Evolutionary conservation across 2,113 vertebrate genomes (phyloP).

Genomic region (Paradoxurus hermaphroditus): DNA sequence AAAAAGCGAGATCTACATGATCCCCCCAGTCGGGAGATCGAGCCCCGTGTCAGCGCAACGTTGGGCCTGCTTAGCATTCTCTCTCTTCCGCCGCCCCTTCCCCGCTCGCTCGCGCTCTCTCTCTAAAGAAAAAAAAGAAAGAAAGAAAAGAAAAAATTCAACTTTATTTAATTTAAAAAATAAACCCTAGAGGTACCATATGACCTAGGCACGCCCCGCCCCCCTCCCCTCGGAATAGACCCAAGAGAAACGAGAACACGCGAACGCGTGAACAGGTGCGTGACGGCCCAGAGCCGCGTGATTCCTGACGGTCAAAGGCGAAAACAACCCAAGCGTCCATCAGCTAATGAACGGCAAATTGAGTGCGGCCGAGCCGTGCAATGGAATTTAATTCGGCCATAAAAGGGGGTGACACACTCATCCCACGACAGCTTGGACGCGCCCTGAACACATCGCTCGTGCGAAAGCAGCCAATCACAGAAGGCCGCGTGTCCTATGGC

Average conservation of each 20-base stretch:
- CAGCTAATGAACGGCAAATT: neutral
- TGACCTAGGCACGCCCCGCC: neutral
- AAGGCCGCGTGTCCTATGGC: accelerated
- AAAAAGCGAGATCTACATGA: neutral
- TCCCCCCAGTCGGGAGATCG: no score
- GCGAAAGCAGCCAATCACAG: neutral
- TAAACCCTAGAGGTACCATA: neutral
- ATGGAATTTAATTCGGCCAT: neutral
- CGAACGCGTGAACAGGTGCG: accelerated
- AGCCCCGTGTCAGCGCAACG: no score
- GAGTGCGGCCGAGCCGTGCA: neutral
- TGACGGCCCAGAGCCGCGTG: neutral
- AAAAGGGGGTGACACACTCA: accelerated
- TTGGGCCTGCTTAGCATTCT: no score
- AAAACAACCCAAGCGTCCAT: neutral
- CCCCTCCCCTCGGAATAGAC: neutral
- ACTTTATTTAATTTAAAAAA: neutral
- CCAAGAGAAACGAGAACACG: neutral
- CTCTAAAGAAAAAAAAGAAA: no score
- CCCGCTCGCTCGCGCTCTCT: no score
- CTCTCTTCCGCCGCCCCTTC: no score
- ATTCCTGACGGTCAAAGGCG: neutral
- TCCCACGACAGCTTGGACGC: accelerated
- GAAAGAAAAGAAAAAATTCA: no score
- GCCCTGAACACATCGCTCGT: no score